phyloP scores from a whole-genome alignment of 2,113 vertebrate genomes.

The Sylvietta virens region DNA sequence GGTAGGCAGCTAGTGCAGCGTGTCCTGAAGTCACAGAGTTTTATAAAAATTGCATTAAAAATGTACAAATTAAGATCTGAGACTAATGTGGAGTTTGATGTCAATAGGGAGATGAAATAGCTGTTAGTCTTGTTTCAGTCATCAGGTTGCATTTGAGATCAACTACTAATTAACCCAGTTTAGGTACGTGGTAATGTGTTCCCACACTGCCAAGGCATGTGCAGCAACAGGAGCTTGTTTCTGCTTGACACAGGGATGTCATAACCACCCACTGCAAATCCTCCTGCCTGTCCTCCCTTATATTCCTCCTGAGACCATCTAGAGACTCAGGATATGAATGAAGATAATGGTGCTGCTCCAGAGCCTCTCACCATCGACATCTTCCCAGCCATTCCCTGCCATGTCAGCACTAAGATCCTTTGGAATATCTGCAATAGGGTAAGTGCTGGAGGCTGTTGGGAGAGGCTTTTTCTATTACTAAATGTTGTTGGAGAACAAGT shows the following conservation, averaged over 20 bases:
- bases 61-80: neutral
- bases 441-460: neutral
- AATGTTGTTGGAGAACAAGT: fast-evolving
- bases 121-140: neutral
- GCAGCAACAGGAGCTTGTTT: neutral
- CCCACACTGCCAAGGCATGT: neutral
- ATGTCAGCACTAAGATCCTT: neutral
- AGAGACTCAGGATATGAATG: neutral
- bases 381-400: neutral
- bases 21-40: neutral
- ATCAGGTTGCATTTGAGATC: neutral
- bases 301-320: neutral
- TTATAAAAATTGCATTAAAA: neutral
- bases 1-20: neutral
- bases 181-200: neutral
- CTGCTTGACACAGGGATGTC: neutral
- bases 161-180: neutral
- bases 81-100: neutral
- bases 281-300: neutral
- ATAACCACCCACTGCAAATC: neutral
- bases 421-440: neutral
- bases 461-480: neutral
- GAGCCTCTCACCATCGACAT: neutral
- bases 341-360: neutral
- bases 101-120: neutral